Conservation (phyloP, 2,113 vertebrate genomes). For the Scatophagus argus region DNA sequence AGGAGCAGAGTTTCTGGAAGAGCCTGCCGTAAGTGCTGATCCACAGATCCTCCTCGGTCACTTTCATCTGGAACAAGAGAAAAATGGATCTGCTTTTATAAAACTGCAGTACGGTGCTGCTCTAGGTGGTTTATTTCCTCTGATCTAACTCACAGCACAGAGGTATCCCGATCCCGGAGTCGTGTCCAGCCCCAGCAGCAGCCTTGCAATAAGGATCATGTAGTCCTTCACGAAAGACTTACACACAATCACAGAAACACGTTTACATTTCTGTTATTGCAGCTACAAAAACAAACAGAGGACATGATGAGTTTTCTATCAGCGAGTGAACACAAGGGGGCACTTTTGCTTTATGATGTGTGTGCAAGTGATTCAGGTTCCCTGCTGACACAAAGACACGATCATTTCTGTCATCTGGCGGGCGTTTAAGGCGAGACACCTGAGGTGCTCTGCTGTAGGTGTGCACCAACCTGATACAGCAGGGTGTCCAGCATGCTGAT, state of each 20-base stretch:
- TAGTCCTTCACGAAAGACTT: conserved; percentile 99
- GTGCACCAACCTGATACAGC: conserved; percentile 76
- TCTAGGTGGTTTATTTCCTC: neutral
- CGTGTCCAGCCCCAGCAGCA: conserved; percentile 95
- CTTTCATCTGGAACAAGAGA: conserved; percentile 87
- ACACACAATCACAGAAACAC: conserved; percentile 46
- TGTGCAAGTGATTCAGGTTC: conserved; percentile 14
- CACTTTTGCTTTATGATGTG: conserved; percentile 37
- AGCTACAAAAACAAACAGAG: neutral
- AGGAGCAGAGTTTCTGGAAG: conserved; percentile 95
- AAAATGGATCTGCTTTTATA: neutral
- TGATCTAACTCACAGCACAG: conserved; percentile 89
- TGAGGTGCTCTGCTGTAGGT: conserved; percentile 4
- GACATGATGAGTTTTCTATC: neutral
- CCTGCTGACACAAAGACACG: conserved; percentile 11
- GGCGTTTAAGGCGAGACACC: conserved; percentile 15
- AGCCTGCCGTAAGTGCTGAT: conserved; percentile 94
- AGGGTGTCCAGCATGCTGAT: conserved; percentile 82
- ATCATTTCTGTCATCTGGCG: conserved; percentile 15
- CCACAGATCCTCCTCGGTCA: conserved; percentile 94
- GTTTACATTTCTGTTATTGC: neutral
- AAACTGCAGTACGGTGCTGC: too few species aligned
- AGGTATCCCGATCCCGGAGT: conserved; percentile 94
- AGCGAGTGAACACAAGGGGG: conserved; percentile 69
- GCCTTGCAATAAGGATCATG: conserved; percentile 94